Evolutionary conservation across 2,797 vertebrate genomes (phyloP).

Genomic region (Loriculus beryllinus): DNA sequence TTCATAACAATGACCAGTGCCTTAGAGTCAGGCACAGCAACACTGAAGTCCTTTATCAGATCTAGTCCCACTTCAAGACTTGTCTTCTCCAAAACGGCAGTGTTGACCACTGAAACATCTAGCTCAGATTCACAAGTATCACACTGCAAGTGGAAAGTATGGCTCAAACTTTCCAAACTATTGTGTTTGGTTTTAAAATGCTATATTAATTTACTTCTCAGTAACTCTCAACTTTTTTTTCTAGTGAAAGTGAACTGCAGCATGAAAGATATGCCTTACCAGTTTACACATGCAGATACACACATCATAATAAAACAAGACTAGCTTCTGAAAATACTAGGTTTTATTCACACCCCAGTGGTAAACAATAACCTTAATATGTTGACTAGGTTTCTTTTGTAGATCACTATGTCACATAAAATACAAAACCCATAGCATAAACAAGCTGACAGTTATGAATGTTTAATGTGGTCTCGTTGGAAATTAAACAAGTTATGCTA

Average conservation of each 20-base stretch:
- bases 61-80: conserved; percentile 14
- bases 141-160: background rate
- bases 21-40: background rate
- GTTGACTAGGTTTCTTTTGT: conserved; percentile 69
- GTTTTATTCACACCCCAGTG: conserved; percentile 79
- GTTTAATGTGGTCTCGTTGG: conserved; percentile 66
- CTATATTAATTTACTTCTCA: background rate
- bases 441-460: conserved; percentile 76
- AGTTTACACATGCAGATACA: conserved; percentile 53
- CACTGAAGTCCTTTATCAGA: conserved; percentile 54
- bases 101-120: background rate
- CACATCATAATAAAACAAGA: conserved; percentile 67
- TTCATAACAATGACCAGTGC: background rate
- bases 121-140: background rate
- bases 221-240: background rate
- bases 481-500: conserved; percentile 75
- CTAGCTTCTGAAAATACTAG: conserved; percentile 78
- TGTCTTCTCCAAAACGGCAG: background rate
- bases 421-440: conserved; percentile 78
- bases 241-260: conserved; percentile 28
- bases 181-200: background rate
- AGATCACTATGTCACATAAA: conserved; percentile 76
- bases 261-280: conserved; percentile 35
- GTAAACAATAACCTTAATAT: conserved; percentile 75
- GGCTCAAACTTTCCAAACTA: background rate